These are phyloP conservation scores for Muraenolepis orangiensis DNA, from an alignment of 2,797 vertebrate genomes.

Conservation along the genomic window DNA sequence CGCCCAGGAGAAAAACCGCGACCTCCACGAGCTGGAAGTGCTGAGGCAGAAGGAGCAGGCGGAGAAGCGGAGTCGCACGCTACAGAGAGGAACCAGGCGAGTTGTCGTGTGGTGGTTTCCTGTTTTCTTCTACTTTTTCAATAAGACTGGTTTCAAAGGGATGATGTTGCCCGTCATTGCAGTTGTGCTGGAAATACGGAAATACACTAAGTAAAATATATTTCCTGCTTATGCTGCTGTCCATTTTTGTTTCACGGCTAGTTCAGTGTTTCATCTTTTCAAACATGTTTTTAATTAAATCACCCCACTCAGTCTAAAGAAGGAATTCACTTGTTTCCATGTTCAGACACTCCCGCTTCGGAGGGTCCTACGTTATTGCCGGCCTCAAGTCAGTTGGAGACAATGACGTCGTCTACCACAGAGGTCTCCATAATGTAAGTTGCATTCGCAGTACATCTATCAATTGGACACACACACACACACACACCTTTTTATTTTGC, in stretches of 20 bases:
- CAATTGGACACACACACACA: not conserved
- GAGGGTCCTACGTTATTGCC: conserved; percentile 87
- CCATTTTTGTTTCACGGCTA: not conserved
- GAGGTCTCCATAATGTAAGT: conserved; percentile 87
- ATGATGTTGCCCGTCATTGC: not conserved
- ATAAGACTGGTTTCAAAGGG: not conserved
- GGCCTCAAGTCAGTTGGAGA: conserved; percentile 91
- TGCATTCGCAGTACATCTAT: not conserved
- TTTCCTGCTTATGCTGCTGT: not conserved
- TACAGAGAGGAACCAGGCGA: conserved; percentile 85
- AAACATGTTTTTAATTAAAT: not conserved
- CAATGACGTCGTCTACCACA: conserved; percentile 88
- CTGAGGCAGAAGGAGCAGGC: conserved; percentile 83
- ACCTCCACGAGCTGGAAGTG: conserved; percentile 78
- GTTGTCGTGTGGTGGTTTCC: not conserved
- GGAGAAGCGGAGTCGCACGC: conserved; percentile 76
- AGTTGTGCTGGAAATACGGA: not conserved
- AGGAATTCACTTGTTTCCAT: not conserved
- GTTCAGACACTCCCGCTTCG: conserved; percentile 90
- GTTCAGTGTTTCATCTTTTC: too few species aligned
- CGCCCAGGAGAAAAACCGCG: conserved; percentile 75
- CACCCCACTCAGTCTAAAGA: not conserved
- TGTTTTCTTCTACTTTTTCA: not conserved
- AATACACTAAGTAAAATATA: not conserved
- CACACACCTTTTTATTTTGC: not conserved